These are phyloP conservation scores for Acrocyrtus sp. DNA, from an alignment of 2,888 invertebrate species.

Conservation along the genomic window DNA sequence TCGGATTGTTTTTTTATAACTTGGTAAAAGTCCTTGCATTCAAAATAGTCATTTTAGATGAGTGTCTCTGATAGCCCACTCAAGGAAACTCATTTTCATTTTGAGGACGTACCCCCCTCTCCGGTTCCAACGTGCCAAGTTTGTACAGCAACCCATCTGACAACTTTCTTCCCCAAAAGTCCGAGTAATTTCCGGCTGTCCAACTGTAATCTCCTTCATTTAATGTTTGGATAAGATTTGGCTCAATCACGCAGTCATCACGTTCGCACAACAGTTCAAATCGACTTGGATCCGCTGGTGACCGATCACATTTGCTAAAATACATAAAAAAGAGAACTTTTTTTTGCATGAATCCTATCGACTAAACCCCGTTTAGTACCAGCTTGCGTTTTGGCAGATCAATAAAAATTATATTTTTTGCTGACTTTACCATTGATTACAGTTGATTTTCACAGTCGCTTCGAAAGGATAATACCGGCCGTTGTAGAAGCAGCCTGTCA, in stretches of 20 bases:
- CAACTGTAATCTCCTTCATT: slow-evolving; percentile 75
- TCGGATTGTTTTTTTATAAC: too few species aligned
- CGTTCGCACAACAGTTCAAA: slow-evolving; percentile 75
- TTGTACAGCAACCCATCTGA: slow-evolving; percentile 81
- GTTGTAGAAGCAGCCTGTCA: slow-evolving; percentile 70
- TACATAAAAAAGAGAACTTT: slow-evolving; percentile 8
- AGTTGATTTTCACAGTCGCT: slow-evolving; percentile 73
- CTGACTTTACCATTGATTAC: slow-evolving; percentile 83
- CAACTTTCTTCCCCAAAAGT: slow-evolving; percentile 85
- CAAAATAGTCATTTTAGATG: too few species aligned
- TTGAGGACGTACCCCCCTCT: slow-evolving; percentile 69
- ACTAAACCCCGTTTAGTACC: too few species aligned
- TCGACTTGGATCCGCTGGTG: slow-evolving; percentile 63
- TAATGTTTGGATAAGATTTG: slow-evolving; percentile 75
- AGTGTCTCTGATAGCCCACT: too few species aligned
- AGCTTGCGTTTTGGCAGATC: too few species aligned
- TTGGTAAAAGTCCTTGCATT: too few species aligned
- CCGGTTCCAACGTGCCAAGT: slow-evolving; percentile 76
- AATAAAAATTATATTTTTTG: too few species aligned
- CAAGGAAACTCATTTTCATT: not conserved
- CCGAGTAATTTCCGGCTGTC: slow-evolving; percentile 82
- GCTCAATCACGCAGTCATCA: slow-evolving; percentile 80
- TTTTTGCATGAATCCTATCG: too few species aligned
- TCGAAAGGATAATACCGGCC: slow-evolving; percentile 70
- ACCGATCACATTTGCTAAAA: slow-evolving; percentile 67